Evolutionary conservation across 2,888 invertebrate genomes (phyloP).

Genomic region (Elysia crispata): DNA sequence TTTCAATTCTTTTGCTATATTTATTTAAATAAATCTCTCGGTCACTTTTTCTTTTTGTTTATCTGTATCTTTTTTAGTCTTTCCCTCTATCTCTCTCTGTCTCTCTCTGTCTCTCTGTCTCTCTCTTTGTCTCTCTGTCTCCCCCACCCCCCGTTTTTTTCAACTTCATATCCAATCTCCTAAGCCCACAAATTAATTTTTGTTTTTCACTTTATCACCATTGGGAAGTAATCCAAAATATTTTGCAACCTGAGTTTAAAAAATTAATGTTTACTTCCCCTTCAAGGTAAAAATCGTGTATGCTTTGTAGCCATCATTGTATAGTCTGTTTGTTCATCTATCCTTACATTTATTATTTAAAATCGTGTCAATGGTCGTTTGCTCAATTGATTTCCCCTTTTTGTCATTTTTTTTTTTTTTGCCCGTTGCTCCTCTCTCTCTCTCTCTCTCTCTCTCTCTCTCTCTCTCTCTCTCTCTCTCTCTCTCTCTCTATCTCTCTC

Average conservation of each 20-base stretch:
- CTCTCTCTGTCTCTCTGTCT: neutral
- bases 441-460: neutral
- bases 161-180: no score
- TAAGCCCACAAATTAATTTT: no score
- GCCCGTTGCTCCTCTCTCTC: neutral
- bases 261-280: no score
- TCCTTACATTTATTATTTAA: no score
- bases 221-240: no score
- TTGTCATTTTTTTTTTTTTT: neutral
- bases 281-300: no score
- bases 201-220: no score
- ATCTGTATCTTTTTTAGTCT: constrained; percentile 11
- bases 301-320: no score
- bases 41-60: no score
- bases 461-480: constrained; percentile 16
- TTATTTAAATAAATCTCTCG: neutral
- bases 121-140: constrained; percentile 27
- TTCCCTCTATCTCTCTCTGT: constrained; percentile 7
- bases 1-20: neutral
- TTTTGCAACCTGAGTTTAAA: no score
- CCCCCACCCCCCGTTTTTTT: constrained; percentile 15
- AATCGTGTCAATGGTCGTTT: no score
- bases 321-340: no score
- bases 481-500: constrained; percentile 27
- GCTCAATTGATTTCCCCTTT: neutral